Percentiles rank a stretch among this genome's conserved stretches.
phyloP scores from a whole-genome alignment of 2,797 vertebrate genomes.

The Parambassis ranga region DNA sequence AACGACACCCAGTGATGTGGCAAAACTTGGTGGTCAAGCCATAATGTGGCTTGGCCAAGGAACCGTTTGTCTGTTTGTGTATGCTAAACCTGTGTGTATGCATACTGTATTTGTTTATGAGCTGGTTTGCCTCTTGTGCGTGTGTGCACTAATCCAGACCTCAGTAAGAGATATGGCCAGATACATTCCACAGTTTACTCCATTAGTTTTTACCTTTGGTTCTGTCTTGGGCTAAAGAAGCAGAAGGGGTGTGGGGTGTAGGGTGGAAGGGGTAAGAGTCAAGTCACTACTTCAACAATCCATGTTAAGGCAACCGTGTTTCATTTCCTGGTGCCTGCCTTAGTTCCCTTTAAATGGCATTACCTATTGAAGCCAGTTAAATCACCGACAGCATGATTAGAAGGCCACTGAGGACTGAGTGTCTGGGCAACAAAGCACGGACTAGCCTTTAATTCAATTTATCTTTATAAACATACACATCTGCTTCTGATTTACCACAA shows the following conservation, averaged over 20 bases:
- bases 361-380: slow-evolving; percentile 83
- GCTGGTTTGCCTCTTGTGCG: neutral
- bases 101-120: no score
- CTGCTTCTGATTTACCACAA: slow-evolving; percentile 78
- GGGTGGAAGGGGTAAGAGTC: slow-evolving; percentile 13
- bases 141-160: neutral
- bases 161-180: slow-evolving; percentile 42
- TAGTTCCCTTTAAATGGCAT: slow-evolving; percentile 79
- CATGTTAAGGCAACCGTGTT: slow-evolving; percentile 77
- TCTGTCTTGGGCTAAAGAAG: slow-evolving; percentile 32
- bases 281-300: slow-evolving; percentile 67
- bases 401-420: slow-evolving; percentile 68
- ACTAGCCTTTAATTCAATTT: slow-evolving; percentile 81
- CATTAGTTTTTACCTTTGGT: slow-evolving; percentile 42
- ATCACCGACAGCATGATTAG: slow-evolving; percentile 80
- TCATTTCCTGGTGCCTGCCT: slow-evolving; percentile 84
- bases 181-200: slow-evolving; percentile 56
- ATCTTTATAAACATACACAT: slow-evolving; percentile 82
- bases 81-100: neutral
- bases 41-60: neutral
- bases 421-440: slow-evolving; percentile 72
- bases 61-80: neutral
- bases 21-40: neutral
- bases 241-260: slow-evolving; percentile 15
- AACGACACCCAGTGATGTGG: neutral